Conservation (phyloP, 2,797 vertebrate genomes). For the Sebastes hubbsi region DNA sequence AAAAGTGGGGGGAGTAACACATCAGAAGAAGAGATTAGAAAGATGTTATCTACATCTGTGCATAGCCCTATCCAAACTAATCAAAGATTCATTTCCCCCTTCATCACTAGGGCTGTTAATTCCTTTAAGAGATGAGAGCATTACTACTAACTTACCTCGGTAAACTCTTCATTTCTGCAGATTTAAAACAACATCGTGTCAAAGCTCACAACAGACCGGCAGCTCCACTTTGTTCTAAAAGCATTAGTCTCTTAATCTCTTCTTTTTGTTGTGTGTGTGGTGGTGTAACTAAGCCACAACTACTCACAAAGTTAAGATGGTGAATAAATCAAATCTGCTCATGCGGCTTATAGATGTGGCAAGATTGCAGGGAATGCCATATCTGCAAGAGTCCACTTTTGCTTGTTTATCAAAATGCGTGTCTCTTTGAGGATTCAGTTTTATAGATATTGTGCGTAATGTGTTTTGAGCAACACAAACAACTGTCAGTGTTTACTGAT, state of each 20-base stretch:
- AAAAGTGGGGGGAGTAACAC: conserved; percentile 7
- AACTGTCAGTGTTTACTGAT: conserved; percentile 42
- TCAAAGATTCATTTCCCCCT: conserved; percentile 72
- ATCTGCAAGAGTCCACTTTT: conserved; percentile 49
- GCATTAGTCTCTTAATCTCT: conserved; percentile 82
- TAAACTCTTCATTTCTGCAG: conserved; percentile 81
- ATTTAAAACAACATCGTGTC: conserved; percentile 77
- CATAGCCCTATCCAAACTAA: conserved; percentile 68
- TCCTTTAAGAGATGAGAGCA: conserved; percentile 79
- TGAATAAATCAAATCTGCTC: conserved; percentile 71
- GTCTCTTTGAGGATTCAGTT: conserved; percentile 26
- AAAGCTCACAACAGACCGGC: conserved; percentile 71
- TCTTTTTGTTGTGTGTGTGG: conserved; percentile 50
- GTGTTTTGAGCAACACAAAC: conserved; percentile 27
- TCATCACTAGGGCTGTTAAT: conserved; percentile 72
- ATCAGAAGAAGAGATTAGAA: conserved; percentile 64
- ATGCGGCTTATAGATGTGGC: conserved; percentile 74
- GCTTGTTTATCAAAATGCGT: conserved; percentile 38
- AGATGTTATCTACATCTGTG: conserved; percentile 68
- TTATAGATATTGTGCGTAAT: conserved; percentile 31
- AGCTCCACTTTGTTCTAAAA: conserved; percentile 78
- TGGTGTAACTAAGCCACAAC: conserved; percentile 68
- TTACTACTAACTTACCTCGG: conserved; percentile 75
- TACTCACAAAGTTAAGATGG: conserved; percentile 71
- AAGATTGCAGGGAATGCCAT: conserved; percentile 54